Percentiles rank a stretch among this genome's conserved stretches.
Conservation (phyloP, 2,797 vertebrate genomes). For the Mormyrops attenuatus region DNA sequence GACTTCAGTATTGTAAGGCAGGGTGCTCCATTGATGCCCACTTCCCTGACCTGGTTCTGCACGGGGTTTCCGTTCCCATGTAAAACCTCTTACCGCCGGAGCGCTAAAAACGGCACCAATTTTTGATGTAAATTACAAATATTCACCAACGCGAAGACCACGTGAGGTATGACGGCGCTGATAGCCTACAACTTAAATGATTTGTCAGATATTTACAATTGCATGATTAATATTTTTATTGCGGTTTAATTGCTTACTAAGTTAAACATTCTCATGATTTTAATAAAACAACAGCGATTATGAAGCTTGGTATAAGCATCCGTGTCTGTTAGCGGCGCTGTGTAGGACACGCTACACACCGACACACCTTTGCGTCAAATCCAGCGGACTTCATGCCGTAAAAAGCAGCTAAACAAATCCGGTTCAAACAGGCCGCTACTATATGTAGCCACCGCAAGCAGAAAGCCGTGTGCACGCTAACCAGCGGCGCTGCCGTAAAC, state of each 20-base stretch:
- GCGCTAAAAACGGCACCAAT: background rate
- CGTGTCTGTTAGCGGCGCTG: background rate
- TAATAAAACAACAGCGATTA: background rate
- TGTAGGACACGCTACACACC: background rate
- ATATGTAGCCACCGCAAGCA: background rate
- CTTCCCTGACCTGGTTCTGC: background rate
- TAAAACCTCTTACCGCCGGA: background rate
- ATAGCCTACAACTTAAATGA: background rate
- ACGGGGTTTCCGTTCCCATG: background rate
- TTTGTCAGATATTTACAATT: background rate
- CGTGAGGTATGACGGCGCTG: background rate
- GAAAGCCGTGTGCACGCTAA: background rate
- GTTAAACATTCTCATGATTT: background rate
- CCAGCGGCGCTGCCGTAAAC: background rate
- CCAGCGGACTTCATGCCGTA: background rate
- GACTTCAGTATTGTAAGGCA: background rate
- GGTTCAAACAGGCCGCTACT: background rate
- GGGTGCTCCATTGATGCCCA: background rate
- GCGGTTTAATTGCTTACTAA: background rate
- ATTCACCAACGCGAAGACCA: background rate
- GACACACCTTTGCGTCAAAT: background rate
- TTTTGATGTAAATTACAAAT: background rate
- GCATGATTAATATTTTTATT: background rate
- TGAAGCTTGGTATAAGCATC: background rate
- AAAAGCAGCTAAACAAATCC: background rate